Conservation (phyloP, 2,797 vertebrate species). For the Masticophis lateralis region DNA sequence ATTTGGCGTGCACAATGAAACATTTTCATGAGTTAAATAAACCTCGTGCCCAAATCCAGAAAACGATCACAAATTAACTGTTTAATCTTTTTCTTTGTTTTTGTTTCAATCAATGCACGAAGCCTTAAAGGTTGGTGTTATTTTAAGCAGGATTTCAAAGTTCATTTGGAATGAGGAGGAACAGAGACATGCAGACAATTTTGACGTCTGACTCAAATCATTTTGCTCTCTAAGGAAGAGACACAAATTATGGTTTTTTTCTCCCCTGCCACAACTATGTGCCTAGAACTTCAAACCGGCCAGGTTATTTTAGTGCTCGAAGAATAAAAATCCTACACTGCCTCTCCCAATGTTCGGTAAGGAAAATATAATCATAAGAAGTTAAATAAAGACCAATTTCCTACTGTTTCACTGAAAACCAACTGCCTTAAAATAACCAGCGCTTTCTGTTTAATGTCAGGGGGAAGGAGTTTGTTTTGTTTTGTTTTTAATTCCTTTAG, state of each 20-base stretch:
- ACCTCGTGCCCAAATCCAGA: background rate
- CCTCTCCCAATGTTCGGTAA: background rate
- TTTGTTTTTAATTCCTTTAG: too few relatives aligned
- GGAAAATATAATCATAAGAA: background rate
- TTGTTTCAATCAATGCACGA: background rate
- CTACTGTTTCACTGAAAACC: background rate
- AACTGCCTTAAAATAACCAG: background rate
- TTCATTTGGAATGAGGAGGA: background rate
- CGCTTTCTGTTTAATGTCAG: background rate
- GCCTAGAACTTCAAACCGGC: background rate
- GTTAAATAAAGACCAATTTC: background rate
- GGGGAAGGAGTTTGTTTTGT: background rate
- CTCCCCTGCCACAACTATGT: background rate
- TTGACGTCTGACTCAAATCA: background rate
- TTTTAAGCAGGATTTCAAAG: background rate
- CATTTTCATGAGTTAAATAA: background rate
- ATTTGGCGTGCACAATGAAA: background rate
- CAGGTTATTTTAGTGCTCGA: background rate
- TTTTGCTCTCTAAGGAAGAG: background rate
- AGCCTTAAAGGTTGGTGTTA: background rate
- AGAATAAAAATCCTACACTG: background rate
- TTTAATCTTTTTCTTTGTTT: background rate
- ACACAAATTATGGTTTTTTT: background rate
- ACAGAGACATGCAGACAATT: background rate
- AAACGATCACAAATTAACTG: background rate